Base-by-base conservation (phyloP, 2,797 vertebrate genomes). In the Phoxinus dragarum region DNA sequence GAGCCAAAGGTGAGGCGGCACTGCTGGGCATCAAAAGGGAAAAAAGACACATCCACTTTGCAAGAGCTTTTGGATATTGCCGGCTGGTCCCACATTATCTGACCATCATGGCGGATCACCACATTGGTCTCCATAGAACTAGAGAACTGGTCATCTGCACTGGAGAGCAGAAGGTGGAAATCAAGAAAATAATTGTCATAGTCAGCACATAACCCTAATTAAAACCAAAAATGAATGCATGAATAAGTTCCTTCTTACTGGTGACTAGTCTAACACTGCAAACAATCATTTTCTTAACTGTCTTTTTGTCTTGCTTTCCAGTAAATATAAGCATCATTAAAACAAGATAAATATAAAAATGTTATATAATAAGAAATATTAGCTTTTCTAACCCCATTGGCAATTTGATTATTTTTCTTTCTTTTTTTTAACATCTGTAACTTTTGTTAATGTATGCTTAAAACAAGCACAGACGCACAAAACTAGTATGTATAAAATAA, bases 21-120 rank as follows among this genome's bases (percentile, higher is more conserved):
- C 73, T 91, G 92, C 94, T 98, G 97, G 16, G 94, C 31, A 0
- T 98, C 97, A 1, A 98, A 98, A 11, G 97, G 97, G 90, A 98
- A 98, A 91, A 96, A 97, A 3, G 96, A 96, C 86, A 98, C 97
- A 0, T 98, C 97, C 88, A 97, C 97, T 0, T 95, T 96, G 92
- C 97, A 98, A 68, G 97, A 98, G 92, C 97, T 98, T 89, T 97
- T 97, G 31, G 96, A 97, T 93, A 98, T 98, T 93, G 96, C 96
- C 0, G 97, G 97, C 0, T 96, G 94, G 90, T 97, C 97, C 97
- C 97, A 98, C 92, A 91, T 94, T 84, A 98, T 93, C 42, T 93
- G 93, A 0, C 97, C 97, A 0, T 98, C 94, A 0, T 94, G 91
- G n/a, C 93, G 92, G 75, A 98, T 92, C 16, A 97, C 97, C 68